These are phyloP conservation scores for Kradibia gibbosae DNA, from an alignment of 1,140 invertebrate species.

Conservation along the genomic window DNA sequence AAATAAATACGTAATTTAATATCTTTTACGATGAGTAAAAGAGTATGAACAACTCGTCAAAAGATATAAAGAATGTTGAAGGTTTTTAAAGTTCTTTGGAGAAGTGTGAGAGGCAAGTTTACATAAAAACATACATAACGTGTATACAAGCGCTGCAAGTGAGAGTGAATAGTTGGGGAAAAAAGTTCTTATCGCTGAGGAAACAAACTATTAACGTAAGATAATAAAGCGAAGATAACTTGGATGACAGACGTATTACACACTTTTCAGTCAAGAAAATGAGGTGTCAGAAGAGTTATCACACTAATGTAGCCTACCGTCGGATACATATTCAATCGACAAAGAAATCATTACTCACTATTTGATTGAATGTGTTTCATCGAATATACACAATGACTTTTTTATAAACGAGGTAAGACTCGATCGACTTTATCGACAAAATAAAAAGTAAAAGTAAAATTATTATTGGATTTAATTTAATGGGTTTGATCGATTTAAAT, in stretches of 20 bases:
- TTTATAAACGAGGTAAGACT: conserved; percentile 26
- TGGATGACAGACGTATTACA: conserved; percentile 59
- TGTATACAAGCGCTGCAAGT: neutral
- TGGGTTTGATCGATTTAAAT: neutral
- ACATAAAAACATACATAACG: neutral
- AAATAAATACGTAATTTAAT: neutral
- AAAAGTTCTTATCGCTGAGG: conserved; percentile 67
- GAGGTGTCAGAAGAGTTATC: conserved; percentile 57
- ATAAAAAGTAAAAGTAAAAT: neutral
- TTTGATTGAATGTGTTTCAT: conserved; percentile 17
- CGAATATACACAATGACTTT: neutral
- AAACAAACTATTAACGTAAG: conserved; percentile 72
- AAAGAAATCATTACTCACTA: neutral
- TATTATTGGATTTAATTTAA: too few species aligned
- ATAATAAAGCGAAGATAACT: conserved; percentile 65
- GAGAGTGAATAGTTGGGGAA: conserved; percentile 45
- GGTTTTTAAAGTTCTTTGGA: neutral
- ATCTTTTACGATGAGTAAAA: neutral
- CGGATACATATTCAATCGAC: neutral
- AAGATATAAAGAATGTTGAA: conserved; percentile 20
- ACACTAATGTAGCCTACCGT: conserved; percentile 34
- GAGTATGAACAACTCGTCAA: neutral
- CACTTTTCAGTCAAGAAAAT: conserved; percentile 52
- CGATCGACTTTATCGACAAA: neutral
- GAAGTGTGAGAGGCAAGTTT: conserved; percentile 1